These are phyloP conservation scores for Agrotis segetum DNA, from an alignment of 2,888 invertebrate species.

Conservation along the genomic window DNA sequence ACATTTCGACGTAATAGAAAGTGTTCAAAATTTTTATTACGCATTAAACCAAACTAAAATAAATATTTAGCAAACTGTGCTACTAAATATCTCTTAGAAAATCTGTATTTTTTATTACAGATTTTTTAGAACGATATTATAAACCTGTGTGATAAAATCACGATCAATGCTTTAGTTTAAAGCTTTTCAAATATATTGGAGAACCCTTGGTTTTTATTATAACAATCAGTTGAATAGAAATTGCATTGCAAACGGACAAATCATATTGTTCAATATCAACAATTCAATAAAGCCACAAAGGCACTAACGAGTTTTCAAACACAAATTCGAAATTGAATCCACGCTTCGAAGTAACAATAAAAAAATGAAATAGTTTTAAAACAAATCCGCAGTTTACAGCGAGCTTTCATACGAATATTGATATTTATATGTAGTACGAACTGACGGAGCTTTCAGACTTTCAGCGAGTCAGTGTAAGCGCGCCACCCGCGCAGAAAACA, in stretches of 20 bases:
- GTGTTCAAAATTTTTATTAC: background rate
- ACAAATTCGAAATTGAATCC: conserved; percentile 29
- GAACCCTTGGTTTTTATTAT: background rate
- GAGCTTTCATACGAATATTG: conserved; percentile 55
- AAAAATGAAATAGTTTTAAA: conserved; percentile 45
- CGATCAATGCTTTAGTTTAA: background rate
- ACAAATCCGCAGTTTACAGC: conserved; percentile 41
- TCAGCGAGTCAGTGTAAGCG: conserved; percentile 62
- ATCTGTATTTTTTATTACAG: background rate
- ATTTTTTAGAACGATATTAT: background rate
- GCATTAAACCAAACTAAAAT: no score
- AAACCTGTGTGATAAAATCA: background rate
- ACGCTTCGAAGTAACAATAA: conserved; percentile 19
- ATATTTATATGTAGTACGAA: conserved; percentile 54
- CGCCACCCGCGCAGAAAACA: conserved; percentile 64
- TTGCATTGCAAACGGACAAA: background rate
- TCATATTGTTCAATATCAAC: background rate
- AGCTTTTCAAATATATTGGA: background rate
- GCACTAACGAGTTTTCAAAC: conserved; percentile 14
- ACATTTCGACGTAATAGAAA: no score
- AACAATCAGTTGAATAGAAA: background rate
- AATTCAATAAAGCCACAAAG: background rate
- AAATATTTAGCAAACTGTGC: no score
- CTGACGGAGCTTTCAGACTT: conserved; percentile 61
- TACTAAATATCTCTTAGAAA: background rate